phyloP scores from a whole-genome alignment of 2,888 invertebrate species.

The Agrochola lota region DNA sequence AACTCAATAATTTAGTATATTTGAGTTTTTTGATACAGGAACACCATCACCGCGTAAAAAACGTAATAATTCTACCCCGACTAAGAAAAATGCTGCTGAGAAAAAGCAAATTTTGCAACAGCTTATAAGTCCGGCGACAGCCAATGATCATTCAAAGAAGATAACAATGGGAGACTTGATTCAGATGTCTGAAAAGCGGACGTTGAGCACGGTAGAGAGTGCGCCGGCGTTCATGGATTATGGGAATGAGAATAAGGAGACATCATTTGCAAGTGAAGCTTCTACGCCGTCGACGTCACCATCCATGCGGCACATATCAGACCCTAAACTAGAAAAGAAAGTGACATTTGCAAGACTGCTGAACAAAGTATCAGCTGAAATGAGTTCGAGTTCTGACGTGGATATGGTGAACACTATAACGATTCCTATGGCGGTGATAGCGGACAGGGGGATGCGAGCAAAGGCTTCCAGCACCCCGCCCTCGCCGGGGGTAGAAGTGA shows the following conservation, averaged over 20 bases:
- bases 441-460: conserved; percentile 81
- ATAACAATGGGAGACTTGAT: conserved; percentile 94
- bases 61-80: conserved; percentile 94
- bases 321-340: conserved; percentile 94
- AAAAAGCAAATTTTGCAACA: conserved; percentile 95
- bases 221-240: conserved; percentile 88
- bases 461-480: conserved; percentile 91
- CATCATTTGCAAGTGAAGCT: conserved; percentile 90
- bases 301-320: conserved; percentile 90
- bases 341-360: conserved; percentile 94
- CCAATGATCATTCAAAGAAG: conserved; percentile 91
- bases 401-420: conserved; percentile 90
- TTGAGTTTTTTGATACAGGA: conserved; percentile 86
- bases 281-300: conserved; percentile 90
- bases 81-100: conserved; percentile 94
- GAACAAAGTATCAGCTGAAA: conserved; percentile 94
- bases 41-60: conserved; percentile 95
- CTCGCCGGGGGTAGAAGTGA: conserved; percentile 92
- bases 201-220: conserved; percentile 86
- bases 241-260: conserved; percentile 90
- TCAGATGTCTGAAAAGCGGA: conserved; percentile 92
- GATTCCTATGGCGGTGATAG: conserved; percentile 87
- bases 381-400: conserved; percentile 94
- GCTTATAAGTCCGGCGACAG: conserved; percentile 92
- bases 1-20: conserved; percentile 58